Percentiles rank a stretch among this genome's conserved stretches.
Conservation (phyloP, 1,140 invertebrate genomes). For the Scaptomyza montana region DNA sequence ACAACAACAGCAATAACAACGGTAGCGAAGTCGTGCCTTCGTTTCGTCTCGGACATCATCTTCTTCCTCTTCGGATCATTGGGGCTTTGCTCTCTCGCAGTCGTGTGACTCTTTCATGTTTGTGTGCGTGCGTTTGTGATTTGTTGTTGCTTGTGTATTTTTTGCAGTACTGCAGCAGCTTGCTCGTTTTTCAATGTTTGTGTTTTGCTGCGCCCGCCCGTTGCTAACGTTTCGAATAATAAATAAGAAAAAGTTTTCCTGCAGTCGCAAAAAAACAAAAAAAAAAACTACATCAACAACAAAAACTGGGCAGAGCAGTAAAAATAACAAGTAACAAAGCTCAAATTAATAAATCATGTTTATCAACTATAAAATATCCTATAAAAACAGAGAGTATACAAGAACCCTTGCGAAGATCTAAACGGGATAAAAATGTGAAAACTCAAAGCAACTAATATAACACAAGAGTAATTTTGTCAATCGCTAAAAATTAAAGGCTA, state of each 20-base stretch:
- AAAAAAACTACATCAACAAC: neutral
- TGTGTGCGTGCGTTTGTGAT: constrained; percentile 20
- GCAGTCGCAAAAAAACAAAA: constrained; percentile 57
- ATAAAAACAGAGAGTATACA: no score
- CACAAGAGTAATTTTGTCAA: no score
- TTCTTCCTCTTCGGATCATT: constrained; percentile 40
- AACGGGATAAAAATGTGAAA: no score
- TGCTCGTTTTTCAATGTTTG: constrained; percentile 75
- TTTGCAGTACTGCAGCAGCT: constrained; percentile 27
- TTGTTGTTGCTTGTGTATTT: constrained; percentile 38
- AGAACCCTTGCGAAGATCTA: no score
- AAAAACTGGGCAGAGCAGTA: constrained; percentile 39
- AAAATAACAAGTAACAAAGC: constrained; percentile 49
- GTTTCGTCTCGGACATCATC: constrained; percentile 34
- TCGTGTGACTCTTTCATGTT: constrained; percentile 60
- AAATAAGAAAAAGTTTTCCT: constrained; percentile 83
- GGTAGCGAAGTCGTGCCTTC: constrained; percentile 37
- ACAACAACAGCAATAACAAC: constrained; percentile 16
- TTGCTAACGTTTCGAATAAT: constrained; percentile 68
- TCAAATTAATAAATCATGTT: neutral
- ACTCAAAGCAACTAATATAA: no score
- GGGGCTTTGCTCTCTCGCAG: constrained; percentile 36
- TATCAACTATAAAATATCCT: neutral
- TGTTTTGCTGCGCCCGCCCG: constrained; percentile 47
- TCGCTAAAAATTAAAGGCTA: no score